Conservation (phyloP, 2,797 vertebrate genomes). For the Melanotaenia nigrans region DNA sequence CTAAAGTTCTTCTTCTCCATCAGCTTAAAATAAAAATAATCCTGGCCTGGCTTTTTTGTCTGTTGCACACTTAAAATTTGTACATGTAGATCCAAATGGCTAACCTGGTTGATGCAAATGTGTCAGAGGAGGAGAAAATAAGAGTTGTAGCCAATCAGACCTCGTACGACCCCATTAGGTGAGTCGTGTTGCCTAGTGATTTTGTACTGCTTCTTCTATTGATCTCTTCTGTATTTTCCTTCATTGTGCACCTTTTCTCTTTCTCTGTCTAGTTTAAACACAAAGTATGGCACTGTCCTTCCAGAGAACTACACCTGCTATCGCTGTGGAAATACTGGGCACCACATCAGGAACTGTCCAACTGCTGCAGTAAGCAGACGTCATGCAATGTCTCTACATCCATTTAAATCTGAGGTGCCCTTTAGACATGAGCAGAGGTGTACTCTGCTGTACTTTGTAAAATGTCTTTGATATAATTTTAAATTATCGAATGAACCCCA, state of each 20-base stretch:
- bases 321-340: constrained; percentile 93
- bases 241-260: not conserved
- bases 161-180: constrained; percentile 92
- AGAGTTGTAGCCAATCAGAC: constrained; percentile 96
- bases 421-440: not conserved
- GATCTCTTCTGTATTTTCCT: not conserved
- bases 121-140: constrained; percentile 98
- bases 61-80: not conserved
- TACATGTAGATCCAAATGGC: constrained; percentile 86
- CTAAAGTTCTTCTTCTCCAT: not conserved
- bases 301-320: constrained; percentile 94
- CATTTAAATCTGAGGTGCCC: not conserved
- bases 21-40: not conserved
- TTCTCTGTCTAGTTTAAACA: constrained; percentile 87
- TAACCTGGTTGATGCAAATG: constrained; percentile 95
- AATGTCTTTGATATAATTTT: too few relatives aligned
- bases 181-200: constrained; percentile 73
- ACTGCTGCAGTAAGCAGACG: constrained; percentile 81
- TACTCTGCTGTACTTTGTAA: not conserved
- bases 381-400: not conserved
- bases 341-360: constrained; percentile 97
- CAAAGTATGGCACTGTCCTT: constrained; percentile 88
- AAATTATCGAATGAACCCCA: not conserved
- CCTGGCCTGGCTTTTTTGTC: not conserved
- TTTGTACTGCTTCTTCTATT: not conserved